Conservation (phyloP, 2,113 vertebrate species). For the Apus apus region DNA sequence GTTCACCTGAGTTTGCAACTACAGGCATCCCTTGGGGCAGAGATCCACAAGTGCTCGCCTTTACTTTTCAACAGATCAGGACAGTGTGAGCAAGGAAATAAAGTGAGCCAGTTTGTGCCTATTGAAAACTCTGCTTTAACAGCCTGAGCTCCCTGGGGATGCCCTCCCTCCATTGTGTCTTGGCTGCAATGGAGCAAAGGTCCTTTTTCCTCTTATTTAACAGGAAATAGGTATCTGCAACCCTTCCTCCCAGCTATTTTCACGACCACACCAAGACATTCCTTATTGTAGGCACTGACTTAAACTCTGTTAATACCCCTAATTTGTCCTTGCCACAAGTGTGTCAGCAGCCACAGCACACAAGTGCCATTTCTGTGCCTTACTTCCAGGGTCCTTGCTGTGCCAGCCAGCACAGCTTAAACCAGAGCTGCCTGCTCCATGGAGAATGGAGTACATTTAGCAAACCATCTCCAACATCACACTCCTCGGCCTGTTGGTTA, state of each 20-base stretch:
- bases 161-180: constrained; percentile 36
- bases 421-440: neutral
- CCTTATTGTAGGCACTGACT: neutral
- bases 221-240: constrained; percentile 40
- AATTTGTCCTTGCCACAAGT: neutral
- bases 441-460: neutral
- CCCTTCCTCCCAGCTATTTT: constrained; percentile 44
- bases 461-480: neutral
- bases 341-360: accelerated
- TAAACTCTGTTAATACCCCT: neutral
- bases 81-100: neutral
- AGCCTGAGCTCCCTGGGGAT: neutral
- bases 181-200: constrained; percentile 33
- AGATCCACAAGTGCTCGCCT: neutral
- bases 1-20: neutral
- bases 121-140: neutral
- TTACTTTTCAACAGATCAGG: neutral
- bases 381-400: neutral
- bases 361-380: neutral
- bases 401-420: neutral
- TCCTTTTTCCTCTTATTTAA: constrained; percentile 20
- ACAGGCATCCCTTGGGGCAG: neutral
- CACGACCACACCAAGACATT: neutral
- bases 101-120: neutral
- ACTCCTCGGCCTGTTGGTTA: neutral